Conservation (phyloP, 2,888 invertebrate species). For the Drosophila fulvimacula region DNA sequence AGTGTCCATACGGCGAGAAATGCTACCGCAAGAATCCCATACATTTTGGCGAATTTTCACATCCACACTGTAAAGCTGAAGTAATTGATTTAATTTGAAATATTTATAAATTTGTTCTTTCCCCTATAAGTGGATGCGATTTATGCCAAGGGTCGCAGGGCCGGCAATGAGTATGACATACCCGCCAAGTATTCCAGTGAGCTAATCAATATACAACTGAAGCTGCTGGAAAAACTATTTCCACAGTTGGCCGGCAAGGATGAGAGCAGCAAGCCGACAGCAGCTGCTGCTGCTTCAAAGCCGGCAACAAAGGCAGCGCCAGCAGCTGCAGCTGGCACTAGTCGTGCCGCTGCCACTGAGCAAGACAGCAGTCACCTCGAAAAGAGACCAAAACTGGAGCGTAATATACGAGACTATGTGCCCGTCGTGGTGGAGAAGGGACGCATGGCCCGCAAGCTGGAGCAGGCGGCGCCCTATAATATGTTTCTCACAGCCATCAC, state of each 20-base stretch:
- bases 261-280: slow-evolving; percentile 12
- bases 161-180: slow-evolving; percentile 85
- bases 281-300: slow-evolving; percentile 2
- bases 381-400: slow-evolving; percentile 82
- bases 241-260: slow-evolving; percentile 47
- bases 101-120: background rate
- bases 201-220: slow-evolving; percentile 88
- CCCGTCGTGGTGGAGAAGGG: slow-evolving; percentile 87
- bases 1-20: slow-evolving; percentile 90
- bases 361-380: slow-evolving; percentile 69
- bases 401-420: slow-evolving; percentile 85
- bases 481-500: slow-evolving; percentile 91
- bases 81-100: background rate
- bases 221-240: slow-evolving; percentile 85
- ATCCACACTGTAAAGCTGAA: slow-evolving; percentile 89
- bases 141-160: slow-evolving; percentile 84
- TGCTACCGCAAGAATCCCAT: slow-evolving; percentile 94
- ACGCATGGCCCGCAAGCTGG: slow-evolving; percentile 88
- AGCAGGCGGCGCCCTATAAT: slow-evolving; percentile 89
- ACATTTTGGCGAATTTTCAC: slow-evolving; percentile 92
- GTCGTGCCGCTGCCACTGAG: background rate
- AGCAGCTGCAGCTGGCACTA: slow-evolving; percentile 32
- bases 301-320: slow-evolving; percentile 3
- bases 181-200: slow-evolving; percentile 86
- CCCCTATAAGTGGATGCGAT: slow-evolving; percentile 88